phyloP scores from a whole-genome alignment of 2,888 invertebrate genomes.

The Oscheius myriophilus region DNA sequence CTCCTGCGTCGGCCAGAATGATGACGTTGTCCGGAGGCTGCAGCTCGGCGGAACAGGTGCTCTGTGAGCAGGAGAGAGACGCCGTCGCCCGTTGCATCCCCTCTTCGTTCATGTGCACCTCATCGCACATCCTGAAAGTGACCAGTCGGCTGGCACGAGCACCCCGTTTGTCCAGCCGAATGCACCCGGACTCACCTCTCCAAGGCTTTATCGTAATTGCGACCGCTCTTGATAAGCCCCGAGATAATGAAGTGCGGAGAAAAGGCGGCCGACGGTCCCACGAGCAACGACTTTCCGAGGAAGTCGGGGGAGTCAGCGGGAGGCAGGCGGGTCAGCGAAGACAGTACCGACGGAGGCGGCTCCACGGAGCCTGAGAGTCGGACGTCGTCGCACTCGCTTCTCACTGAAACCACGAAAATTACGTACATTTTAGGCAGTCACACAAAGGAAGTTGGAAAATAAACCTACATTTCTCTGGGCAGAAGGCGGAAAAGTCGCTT shows the following conservation, averaged over 20 bases:
- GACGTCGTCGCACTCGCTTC: neutral
- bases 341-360: neutral
- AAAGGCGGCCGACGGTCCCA: slow-evolving; percentile 58
- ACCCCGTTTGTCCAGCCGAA: neutral
- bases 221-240: slow-evolving; percentile 43
- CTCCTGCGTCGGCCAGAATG: slow-evolving; percentile 48
- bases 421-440: neutral
- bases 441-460: neutral
- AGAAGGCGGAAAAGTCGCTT: slow-evolving; percentile 21
- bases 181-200: slow-evolving; percentile 34
- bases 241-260: slow-evolving; percentile 65
- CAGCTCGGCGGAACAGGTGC: slow-evolving; percentile 28
- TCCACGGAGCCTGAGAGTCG: neutral
- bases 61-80: slow-evolving; percentile 34
- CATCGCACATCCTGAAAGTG: slow-evolving; percentile 45
- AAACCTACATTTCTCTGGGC: slow-evolving; percentile 25
- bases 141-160: neutral
- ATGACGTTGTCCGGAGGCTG: slow-evolving; percentile 42
- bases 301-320: slow-evolving; percentile 21
- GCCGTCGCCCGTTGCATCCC: slow-evolving; percentile 33
- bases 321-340: neutral
- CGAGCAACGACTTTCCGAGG: slow-evolving; percentile 60
- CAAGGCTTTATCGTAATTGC: slow-evolving; percentile 38
- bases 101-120: slow-evolving; percentile 37
- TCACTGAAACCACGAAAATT: slow-evolving; percentile 3